Evolutionary conservation across 2,797 vertebrate genomes (phyloP), one percentile per base, ranked within the genome.

Genomic region (Etheostoma nigrum): DNA sequence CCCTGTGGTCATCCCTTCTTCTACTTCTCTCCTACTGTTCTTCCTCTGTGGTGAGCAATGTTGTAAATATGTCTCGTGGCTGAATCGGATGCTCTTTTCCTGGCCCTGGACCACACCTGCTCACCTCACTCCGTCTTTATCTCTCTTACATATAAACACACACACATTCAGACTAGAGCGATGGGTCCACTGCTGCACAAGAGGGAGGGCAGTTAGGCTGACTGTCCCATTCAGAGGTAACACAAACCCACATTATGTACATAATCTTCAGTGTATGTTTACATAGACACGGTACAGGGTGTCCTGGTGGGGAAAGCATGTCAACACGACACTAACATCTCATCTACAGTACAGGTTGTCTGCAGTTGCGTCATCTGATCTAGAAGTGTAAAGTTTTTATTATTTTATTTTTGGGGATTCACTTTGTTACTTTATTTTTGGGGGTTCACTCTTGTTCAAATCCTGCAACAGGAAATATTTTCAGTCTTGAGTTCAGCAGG

Each of bases 191-290:
- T 88, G 81, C 78, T 81, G 84, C 82, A 82, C 59, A 69, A 48
- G 58, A 70, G 13, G 72, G 66, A 75, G 70, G 70, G 25, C 67
- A 55, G 72, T 62, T 30, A 47, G 65, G 68, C 65, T 4, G 59
- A 53, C 67, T 33, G 77, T 65, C 67, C 72, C 74, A n/a, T 78
- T 60, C 78, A 78, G 79, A 81, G 65, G 76, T 74, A 70, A 82
- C 81, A 89, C 85, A 72, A 74, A 76, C 64, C 66, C 81, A 87
- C 80, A 67, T 77, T 59, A 47, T 91, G 88, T 89, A 93, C 90
- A 89, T 87, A 88, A 83, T 67, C 74, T 79, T 79, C 71, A 72
- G 86, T 87, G 79, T 88, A 87, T 91, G 89, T 94, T 93, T 93
- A 94, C 91, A 92, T 89, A 79, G 76, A 88, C 81, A 87, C 85